A percentile compares a stretch with the other conserved stretches of the same genome.
Evolutionary conservation across 2,888 invertebrate species (phyloP).

Genomic region (Erannis defoliaria): DNA sequence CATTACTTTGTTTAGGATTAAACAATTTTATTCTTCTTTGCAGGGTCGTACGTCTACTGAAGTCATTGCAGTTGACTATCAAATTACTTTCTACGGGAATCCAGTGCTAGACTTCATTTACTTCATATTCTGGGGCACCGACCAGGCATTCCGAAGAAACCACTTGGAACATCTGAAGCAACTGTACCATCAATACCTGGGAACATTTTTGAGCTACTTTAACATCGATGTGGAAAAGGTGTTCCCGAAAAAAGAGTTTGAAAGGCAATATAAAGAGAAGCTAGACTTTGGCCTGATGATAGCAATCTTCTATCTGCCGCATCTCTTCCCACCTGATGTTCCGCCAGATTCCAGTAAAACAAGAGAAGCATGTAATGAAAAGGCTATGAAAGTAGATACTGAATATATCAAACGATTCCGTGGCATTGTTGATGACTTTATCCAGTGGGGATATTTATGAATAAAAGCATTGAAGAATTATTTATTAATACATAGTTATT

Average conservation of each 20-base stretch:
- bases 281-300: slow-evolving; percentile 60
- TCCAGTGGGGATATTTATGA: slow-evolving; percentile 53
- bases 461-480: too few species aligned
- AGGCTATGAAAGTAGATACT: slow-evolving; percentile 43
- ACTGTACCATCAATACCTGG: slow-evolving; percentile 57
- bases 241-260: slow-evolving; percentile 57
- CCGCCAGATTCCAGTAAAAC: slow-evolving; percentile 47
- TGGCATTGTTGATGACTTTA: slow-evolving; percentile 58
- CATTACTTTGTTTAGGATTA: not conserved
- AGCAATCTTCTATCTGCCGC: slow-evolving; percentile 49
- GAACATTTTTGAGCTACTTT: slow-evolving; percentile 56
- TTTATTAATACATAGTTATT: too few species aligned
- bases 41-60: slow-evolving; percentile 42
- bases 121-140: slow-evolving; percentile 58
- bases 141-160: slow-evolving; percentile 57
- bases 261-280: slow-evolving; percentile 54
- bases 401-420: slow-evolving; percentile 50
- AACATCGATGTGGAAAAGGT: slow-evolving; percentile 52
- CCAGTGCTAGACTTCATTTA: slow-evolving; percentile 61
- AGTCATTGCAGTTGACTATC: slow-evolving; percentile 62
- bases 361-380: not conserved
- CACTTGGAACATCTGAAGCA: slow-evolving; percentile 57
- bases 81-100: slow-evolving; percentile 56
- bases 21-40: not conserved
- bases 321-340: slow-evolving; percentile 56